Conservation (phyloP, 2,113 vertebrate species). For the Pungitius pungitius region DNA sequence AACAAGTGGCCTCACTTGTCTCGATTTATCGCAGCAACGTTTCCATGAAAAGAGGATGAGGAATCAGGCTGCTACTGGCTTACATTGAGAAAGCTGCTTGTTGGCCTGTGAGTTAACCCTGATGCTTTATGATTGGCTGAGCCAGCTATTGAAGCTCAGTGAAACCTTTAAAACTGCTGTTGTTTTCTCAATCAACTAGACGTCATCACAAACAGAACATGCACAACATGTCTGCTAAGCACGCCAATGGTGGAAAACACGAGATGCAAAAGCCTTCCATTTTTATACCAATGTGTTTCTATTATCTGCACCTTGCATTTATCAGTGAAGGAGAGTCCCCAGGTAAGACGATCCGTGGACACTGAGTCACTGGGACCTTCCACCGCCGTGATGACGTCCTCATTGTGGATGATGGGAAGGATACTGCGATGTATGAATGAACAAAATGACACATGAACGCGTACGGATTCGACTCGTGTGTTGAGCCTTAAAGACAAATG, state of each 20-base stretch:
- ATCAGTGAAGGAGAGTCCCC: not conserved
- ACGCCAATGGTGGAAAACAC: not conserved
- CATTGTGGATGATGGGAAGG: too few species aligned
- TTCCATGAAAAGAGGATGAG: not conserved
- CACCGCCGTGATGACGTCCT: not conserved
- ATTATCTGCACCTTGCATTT: not conserved
- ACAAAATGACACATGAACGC: not conserved
- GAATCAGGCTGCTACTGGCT: not conserved
- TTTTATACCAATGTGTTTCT: not conserved
- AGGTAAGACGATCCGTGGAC: not conserved
- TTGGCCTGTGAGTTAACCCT: not conserved
- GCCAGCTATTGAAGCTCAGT: not conserved
- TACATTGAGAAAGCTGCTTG: not conserved
- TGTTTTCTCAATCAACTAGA: too few species aligned
- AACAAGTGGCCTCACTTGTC: constrained; percentile 80
- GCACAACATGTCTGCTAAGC: not conserved
- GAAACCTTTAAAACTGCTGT: not conserved
- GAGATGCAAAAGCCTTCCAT: not conserved
- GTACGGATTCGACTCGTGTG: not conserved
- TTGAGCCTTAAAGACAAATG: constrained; percentile 7
- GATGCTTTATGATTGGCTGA: not conserved
- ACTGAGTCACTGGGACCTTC: not conserved
- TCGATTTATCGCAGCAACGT: constrained; percentile 48
- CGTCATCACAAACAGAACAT: not conserved
- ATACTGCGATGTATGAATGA: too few species aligned